Conservation (phyloP, 1,140 invertebrate genomes). For the Yoshiicerus persimilis region DNA sequence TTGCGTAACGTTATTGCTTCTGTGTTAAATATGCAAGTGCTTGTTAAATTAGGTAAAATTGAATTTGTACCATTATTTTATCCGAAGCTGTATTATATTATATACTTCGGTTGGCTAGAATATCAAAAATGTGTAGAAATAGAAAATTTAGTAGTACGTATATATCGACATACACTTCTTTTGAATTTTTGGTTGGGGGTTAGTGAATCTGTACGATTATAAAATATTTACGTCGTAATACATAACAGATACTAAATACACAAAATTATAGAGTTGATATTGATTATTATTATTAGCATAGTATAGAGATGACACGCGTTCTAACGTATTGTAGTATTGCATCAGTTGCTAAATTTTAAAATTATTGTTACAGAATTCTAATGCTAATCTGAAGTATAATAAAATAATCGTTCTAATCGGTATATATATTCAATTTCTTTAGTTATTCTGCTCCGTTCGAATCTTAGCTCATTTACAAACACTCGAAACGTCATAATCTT, state of each 20-base stretch:
- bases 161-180: neutral
- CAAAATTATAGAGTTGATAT: too few species aligned
- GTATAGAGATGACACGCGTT: neutral
- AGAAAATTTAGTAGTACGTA: neutral
- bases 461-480: too few species aligned
- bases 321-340: neutral
- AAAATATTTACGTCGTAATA: too few species aligned
- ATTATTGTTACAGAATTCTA: neutral
- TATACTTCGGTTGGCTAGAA: neutral
- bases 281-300: neutral
- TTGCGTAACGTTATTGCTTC: too few species aligned
- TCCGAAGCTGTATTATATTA: neutral
- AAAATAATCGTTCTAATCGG: neutral
- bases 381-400: neutral
- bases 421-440: too few species aligned
- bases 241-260: too few species aligned
- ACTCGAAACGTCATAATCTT: too few species aligned
- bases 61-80: too few species aligned
- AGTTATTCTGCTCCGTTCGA: too few species aligned
- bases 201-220: too few species aligned
- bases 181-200: neutral
- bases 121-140: neutral
- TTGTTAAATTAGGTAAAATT: too few species aligned
- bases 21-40: too few species aligned
- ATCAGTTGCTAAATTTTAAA: neutral